phyloP scores from a whole-genome alignment of 2,797 vertebrate species.

The Lepus townsendii region DNA sequence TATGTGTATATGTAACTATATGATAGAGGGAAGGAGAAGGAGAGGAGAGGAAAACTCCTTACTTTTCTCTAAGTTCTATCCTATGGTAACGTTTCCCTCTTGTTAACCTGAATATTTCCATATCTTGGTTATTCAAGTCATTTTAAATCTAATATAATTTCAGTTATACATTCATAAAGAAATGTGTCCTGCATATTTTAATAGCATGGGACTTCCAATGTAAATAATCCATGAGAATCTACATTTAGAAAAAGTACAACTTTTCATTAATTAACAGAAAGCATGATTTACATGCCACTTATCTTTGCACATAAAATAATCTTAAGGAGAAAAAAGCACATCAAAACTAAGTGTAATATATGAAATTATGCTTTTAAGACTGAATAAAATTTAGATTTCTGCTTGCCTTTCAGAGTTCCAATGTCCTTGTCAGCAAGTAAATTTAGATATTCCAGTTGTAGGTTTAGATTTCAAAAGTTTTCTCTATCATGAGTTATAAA shows the following conservation, averaged over 20 bases:
- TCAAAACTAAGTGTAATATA: constrained; percentile 46
- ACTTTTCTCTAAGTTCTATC: not conserved
- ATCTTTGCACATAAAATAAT: constrained; percentile 43
- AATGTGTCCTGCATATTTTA: not conserved
- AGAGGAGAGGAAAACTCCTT: not conserved
- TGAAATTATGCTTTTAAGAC: constrained; percentile 23
- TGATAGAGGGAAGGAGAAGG: not conserved
- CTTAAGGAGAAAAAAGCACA: not conserved
- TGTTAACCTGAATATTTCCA: constrained; percentile 43
- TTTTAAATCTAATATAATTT: constrained; percentile 37
- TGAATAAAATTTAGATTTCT: not conserved
- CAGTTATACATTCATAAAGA: constrained; percentile 11
- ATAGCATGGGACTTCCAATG: not conserved
- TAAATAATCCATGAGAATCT: constrained; percentile 58
- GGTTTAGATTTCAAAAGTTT: constrained; percentile 11
- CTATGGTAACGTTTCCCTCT: not conserved
- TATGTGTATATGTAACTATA: not conserved
- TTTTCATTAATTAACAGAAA: constrained; percentile 58
- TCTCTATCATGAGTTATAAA: constrained; percentile 26
- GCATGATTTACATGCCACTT: not conserved
- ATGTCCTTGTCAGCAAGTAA: not conserved
- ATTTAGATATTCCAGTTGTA: constrained; percentile 16
- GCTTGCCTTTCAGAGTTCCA: not conserved
- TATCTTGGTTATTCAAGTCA: constrained; percentile 16
- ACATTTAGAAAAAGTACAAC: constrained; percentile 37